Base-by-base conservation (phyloP, 2,888 invertebrate genomes). In the Lasioglossum marginatum region DNA sequence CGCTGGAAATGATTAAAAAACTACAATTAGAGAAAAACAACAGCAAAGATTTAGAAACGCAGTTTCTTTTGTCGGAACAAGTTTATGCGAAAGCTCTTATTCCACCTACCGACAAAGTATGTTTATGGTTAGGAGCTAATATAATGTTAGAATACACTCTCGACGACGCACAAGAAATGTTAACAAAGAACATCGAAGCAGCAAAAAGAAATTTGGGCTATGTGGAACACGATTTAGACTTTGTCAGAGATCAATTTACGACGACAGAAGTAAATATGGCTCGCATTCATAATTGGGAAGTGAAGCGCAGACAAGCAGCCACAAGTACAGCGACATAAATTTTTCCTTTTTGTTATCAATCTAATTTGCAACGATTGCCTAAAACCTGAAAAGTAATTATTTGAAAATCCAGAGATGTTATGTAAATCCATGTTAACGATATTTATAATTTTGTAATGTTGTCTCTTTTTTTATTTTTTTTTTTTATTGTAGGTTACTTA, bases 201-300 rank as follows among this genome's bases (percentile, higher is more conserved):
- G 99, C 99, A 19, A 97, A 97, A 91, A 97, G 97, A 93, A 98
- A 98, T 95, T 96, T 99, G 85, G 96, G 96, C 84, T 97, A 97
- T 95, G 97, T 99, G 63, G 98, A 99, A 92, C 97, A 98, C 94
- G 99, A 99, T 96, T 96, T 99, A 91, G 98, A 99, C 95, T 99
- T 99, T 95, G 96, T 99, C 81, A 97, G 99, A 93, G 99, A 99
- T 96, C 99, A 99, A 95, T 98, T 98, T 93, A 99, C 99, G 27
- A 99, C 99, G 34, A 98, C 99, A 72, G 99, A 99, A 97, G 99
- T 99, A 40, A 99, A 99, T 95, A 99, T 99, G 98, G 99, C 99
- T 48, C 96, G 99, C 94, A 98, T 99, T 40, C 99, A 98, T 95
- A 99, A 99, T 95, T 99, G 99, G 99, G 98, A 99, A 96, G 99